Evolutionary conservation across 2,113 vertebrate genomes (phyloP).

Genomic region (Eublepharis macularius): DNA sequence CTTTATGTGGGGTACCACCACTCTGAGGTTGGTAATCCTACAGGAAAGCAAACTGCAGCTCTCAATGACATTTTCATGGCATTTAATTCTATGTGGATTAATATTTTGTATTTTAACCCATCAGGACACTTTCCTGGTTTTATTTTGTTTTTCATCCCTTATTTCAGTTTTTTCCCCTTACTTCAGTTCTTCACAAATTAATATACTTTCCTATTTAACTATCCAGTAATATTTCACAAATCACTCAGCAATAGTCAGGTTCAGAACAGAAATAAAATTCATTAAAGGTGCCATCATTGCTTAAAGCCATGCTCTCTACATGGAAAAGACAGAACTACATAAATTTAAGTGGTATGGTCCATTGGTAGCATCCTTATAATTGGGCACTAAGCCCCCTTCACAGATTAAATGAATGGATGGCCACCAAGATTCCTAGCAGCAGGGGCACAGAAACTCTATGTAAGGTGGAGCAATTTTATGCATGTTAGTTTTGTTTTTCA

Average conservation of each 20-base stretch:
- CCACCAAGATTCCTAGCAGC: background rate
- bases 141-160: slow-evolving; percentile 21
- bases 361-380: background rate
- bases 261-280: background rate
- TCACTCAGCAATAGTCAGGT: background rate
- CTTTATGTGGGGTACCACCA: no score
- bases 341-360: background rate
- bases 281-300: background rate
- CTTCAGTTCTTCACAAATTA: background rate
- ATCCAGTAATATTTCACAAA: background rate
- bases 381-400: background rate
- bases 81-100: background rate
- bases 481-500: no score
- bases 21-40: no score
- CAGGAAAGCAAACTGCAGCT: background rate
- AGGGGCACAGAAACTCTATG: background rate
- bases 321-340: slow-evolving; percentile 14
- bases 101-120: slow-evolving; percentile 27
- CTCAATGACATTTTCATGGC: background rate
- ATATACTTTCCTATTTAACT: background rate
- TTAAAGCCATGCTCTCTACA: background rate
- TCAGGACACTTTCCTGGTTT: slow-evolving; percentile 17
- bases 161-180: slow-evolving; percentile 28
- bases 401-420: background rate
- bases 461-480: background rate